Evolutionary conservation across 2,888 invertebrate genomes (phyloP).

Genomic region (Lymantria dispar): DNA sequence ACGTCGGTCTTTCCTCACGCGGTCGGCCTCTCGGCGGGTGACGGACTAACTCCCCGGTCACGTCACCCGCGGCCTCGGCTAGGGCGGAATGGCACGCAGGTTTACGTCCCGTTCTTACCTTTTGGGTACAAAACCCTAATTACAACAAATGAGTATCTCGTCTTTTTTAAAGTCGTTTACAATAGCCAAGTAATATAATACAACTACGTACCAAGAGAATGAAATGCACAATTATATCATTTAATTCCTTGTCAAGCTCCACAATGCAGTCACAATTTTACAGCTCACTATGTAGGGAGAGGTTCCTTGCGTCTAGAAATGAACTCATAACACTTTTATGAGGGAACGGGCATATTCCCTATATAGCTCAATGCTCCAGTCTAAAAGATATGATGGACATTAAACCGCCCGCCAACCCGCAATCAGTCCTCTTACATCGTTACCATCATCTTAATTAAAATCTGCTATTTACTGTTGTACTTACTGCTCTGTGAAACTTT

Average conservation of each 20-base stretch:
- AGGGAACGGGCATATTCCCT: slow-evolving; percentile 43
- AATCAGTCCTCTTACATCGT: slow-evolving; percentile 60
- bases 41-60: too few relatives aligned
- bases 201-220: too few relatives aligned
- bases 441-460: slow-evolving; percentile 73
- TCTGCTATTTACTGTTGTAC: slow-evolving; percentile 50
- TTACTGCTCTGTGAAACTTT: neutral
- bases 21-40: too few relatives aligned
- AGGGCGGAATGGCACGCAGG: too few relatives aligned
- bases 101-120: too few relatives aligned
- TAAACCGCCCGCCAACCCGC: slow-evolving; percentile 61
- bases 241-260: slow-evolving; percentile 28
- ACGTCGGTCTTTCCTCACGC: too few relatives aligned
- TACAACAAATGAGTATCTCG: too few relatives aligned
- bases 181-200: too few relatives aligned
- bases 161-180: too few relatives aligned
- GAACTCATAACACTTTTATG: slow-evolving; percentile 79
- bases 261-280: slow-evolving; percentile 36
- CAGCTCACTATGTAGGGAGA: slow-evolving; percentile 23
- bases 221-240: slow-evolving; percentile 9
- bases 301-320: slow-evolving; percentile 53
- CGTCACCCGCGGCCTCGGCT: too few relatives aligned
- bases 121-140: too few relatives aligned
- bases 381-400: slow-evolving; percentile 64
- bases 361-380: slow-evolving; percentile 32